Evolutionary conservation across 2,888 invertebrate species (phyloP).

Genomic region (Cryptosula pallasiana): DNA sequence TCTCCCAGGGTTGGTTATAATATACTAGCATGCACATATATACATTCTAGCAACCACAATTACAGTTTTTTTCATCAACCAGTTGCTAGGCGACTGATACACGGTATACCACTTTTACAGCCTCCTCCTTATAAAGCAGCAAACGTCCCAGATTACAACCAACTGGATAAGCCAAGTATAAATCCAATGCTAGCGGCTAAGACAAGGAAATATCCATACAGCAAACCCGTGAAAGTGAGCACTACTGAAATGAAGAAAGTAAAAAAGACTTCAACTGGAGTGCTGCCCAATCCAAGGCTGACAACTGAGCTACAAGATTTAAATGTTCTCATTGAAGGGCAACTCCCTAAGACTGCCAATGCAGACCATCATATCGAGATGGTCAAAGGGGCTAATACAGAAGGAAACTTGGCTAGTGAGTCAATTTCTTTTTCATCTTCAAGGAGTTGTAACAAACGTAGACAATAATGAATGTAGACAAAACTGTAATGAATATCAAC

Average conservation of each 20-base stretch:
- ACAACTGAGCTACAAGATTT: conserved; percentile 25
- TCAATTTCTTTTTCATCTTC: too few relatives aligned
- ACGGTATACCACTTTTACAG: neutral
- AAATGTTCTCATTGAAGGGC: conserved; percentile 26
- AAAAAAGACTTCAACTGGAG: conserved; percentile 39
- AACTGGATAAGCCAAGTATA: conserved; percentile 33
- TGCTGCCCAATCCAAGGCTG: conserved; percentile 33
- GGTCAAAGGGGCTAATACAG: neutral
- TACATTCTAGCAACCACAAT: too few relatives aligned
- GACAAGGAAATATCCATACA: conserved; percentile 39
- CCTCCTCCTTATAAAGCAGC: conserved; percentile 28
- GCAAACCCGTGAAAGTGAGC: conserved; percentile 34
- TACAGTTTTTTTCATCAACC: too few relatives aligned
- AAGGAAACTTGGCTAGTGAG: neutral
- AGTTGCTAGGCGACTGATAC: too few relatives aligned
- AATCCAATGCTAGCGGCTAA: conserved; percentile 27
- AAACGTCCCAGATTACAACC: conserved; percentile 38
- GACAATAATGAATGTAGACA: too few relatives aligned
- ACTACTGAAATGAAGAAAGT: conserved; percentile 42
- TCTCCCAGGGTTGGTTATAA: conserved; percentile 14
- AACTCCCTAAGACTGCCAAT: neutral
- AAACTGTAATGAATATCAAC: too few relatives aligned
- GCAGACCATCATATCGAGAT: neutral
- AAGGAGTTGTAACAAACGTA: too few relatives aligned
- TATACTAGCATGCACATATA: too few relatives aligned